Evolutionary conservation across 2,888 invertebrate genomes (phyloP), one percentile per base, ranked within the genome.

Genomic region (Venusia cambrica): DNA sequence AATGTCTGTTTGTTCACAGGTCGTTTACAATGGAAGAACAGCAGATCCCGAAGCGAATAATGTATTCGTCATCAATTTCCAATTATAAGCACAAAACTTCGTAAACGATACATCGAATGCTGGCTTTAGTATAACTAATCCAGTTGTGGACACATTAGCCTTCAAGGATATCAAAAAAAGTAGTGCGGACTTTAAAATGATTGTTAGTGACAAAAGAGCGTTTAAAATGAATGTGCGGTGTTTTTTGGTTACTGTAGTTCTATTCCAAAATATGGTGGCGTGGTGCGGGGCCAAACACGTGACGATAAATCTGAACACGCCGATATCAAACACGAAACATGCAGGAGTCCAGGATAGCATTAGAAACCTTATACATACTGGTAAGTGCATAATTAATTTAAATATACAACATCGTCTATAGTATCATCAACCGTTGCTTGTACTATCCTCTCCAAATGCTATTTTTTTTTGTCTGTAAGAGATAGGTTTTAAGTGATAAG

Each of bases 71-170:
- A 63, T 72, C 74, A 47, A 73, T 75, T 64, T 78, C 80, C 16
- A 81, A 84, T 62, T 83, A 80, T 61, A 83, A 81, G 59, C 81
- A 83, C 48, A 84, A 80, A 74, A 54, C 64, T 51, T 69, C 53
- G 48, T 66, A 65, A 62, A 59, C 57, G 59, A 39, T 48, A 45
- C 47, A 41, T 34, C 41, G 39, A 34, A 39, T 38, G 40, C 44
- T 32, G 33, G 38, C 29, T 40, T 45, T 32, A 45, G 17, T 38
- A n/a, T 38, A 43, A 32, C 41, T 45, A 43, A 49, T 44, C 19
- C 57, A 48, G 39, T 55, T 57, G 42, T 51, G 45, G 48, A 48
- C 56, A 49, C 15, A n/a, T 20, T 15, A 17, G 15, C 34, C 42
- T 51, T 45, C 33, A 46, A 55, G 54, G 54, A 51, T 29, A 36